These are phyloP conservation scores for Intellagama lesueurii DNA, from an alignment of 2,797 vertebrate genomes.

Conservation along the genomic window DNA sequence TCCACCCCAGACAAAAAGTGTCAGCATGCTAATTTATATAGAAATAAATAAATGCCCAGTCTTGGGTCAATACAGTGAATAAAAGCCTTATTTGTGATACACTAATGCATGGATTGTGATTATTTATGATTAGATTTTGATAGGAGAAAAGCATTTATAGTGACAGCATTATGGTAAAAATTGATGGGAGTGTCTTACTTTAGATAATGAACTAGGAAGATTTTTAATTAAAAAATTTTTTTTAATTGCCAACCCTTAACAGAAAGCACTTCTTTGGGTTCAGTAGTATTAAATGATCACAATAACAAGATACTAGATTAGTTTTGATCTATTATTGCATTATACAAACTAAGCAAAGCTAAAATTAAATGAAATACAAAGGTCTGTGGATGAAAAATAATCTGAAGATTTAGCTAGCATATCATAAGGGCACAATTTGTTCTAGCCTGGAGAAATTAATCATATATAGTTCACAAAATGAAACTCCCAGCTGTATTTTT, in stretches of 20 bases:
- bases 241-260: not conserved
- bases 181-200: not conserved
- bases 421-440: not conserved
- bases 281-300: not conserved
- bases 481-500: not conserved
- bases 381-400: not conserved
- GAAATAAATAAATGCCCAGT: not conserved
- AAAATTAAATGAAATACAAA: constrained; percentile 4
- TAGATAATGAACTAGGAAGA: not conserved
- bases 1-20: not conserved
- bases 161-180: no score
- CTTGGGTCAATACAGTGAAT: not conserved
- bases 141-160: not conserved
- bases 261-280: not conserved
- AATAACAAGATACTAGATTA: not conserved
- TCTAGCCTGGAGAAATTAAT: not conserved
- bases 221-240: no score
- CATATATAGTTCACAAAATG: not conserved
- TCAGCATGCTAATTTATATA: not conserved
- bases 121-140: not conserved
- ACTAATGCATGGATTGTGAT: not conserved
- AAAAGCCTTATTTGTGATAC: not conserved
- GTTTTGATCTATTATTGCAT: not conserved
- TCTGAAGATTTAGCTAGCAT: not conserved
- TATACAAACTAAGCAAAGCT: constrained; percentile 8